A percentile compares a stretch with the other conserved stretches of the same genome.
These are phyloP conservation scores for Timema podura DNA, from an alignment of 2,888 invertebrate species.

Conservation along the genomic window DNA sequence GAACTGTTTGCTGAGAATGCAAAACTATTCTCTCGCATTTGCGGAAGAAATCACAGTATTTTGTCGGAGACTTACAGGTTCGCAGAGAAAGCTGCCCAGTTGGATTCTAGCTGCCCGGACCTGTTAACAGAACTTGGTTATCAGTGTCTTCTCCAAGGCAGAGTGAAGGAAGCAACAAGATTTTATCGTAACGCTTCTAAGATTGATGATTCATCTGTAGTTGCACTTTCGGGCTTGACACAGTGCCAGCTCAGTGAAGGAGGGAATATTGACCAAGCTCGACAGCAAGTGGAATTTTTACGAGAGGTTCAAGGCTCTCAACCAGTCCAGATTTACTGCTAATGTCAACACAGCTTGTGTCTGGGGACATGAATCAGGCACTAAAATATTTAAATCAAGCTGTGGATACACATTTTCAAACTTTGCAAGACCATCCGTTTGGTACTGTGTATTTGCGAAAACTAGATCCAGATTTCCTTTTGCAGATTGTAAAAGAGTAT, in stretches of 20 bases:
- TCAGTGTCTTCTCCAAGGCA: constrained; percentile 68
- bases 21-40: constrained; percentile 60
- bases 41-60: constrained; percentile 61
- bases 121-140: constrained; percentile 79
- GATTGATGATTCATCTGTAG: constrained; percentile 76
- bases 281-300: constrained; percentile 59
- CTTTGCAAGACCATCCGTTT: constrained; percentile 56
- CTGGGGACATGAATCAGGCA: constrained; percentile 53
- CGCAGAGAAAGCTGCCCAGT: constrained; percentile 73
- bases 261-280: constrained; percentile 66
- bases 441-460: constrained; percentile 69
- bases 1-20: constrained; percentile 66
- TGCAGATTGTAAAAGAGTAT: constrained; percentile 73
- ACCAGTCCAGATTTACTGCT: constrained; percentile 62
- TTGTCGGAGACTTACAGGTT: constrained; percentile 70
- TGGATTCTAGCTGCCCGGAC: constrained; percentile 63
- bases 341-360: constrained; percentile 62
- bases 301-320: constrained; percentile 58
- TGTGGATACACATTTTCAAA: constrained; percentile 50
- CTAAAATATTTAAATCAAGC: constrained; percentile 60
- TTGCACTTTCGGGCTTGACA: constrained; percentile 76
- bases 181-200: constrained; percentile 79
- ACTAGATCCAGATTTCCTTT: constrained; percentile 81
- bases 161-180: constrained; percentile 71
- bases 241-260: constrained; percentile 74